phyloP scores from a whole-genome alignment of 2,113 vertebrate species.

The Nesogale talazaci region DNA sequence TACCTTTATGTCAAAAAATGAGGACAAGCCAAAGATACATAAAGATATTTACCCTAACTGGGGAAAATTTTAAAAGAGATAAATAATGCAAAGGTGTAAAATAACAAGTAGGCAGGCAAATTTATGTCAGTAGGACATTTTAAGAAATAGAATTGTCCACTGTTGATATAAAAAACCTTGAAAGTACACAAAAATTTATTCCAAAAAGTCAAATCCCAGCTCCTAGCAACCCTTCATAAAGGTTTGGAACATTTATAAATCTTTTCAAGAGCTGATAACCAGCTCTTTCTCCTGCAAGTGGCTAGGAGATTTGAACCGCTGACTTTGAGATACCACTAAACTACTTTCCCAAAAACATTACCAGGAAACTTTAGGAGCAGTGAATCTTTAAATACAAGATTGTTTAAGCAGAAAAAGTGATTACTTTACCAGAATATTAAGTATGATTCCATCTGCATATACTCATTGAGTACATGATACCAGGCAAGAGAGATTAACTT shows the following conservation, averaged over 20 bases:
- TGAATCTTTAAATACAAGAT: no score
- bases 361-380: background rate
- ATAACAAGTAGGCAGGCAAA: background rate
- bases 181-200: no score
- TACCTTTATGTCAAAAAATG: background rate
- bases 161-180: no score
- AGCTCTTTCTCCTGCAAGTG: no score
- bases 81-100: slow-evolving; percentile 7
- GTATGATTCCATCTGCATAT: background rate
- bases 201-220: no score
- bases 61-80: background rate
- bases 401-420: background rate
- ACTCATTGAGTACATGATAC: background rate
- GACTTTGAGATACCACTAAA: no score
- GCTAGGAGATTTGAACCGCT: no score
- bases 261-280: no score
- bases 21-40: background rate
- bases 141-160: no score
- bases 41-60: background rate
- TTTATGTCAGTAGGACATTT: background rate
- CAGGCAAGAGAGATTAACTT: slow-evolving; percentile 19
- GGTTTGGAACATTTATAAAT: no score
- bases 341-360: no score
- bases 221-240: no score
- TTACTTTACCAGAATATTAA: background rate